Conservation (phyloP, 1,140 invertebrate genomes). For the Anastrepha obliqua region DNA sequence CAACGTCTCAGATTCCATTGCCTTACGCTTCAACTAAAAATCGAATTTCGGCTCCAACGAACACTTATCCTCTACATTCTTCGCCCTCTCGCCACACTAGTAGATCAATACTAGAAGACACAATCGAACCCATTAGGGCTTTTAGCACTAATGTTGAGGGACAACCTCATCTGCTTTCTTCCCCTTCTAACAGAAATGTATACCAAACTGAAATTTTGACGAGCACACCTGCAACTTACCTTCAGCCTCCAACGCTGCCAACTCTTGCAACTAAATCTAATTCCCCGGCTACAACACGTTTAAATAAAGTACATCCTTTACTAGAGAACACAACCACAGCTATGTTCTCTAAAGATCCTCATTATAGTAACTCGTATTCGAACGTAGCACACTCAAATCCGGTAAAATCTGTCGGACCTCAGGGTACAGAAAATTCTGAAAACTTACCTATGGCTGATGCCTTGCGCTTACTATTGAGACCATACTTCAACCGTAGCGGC, state of each 20-base stretch:
- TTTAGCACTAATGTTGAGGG: constrained; percentile 54
- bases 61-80: neutral
- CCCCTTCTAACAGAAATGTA: constrained; percentile 1
- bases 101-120: neutral
- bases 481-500: constrained; percentile 69
- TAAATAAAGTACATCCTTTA: constrained; percentile 27
- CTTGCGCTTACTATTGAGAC: constrained; percentile 66
- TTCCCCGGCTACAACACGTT: neutral
- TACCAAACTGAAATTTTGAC: neutral
- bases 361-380: constrained; percentile 69
- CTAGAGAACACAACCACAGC: constrained; percentile 49
- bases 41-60: neutral
- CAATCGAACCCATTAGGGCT: constrained; percentile 36
- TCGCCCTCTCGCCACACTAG: neutral
- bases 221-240: constrained; percentile 19
- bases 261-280: neutral
- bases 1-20: constrained; percentile 55
- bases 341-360: constrained; percentile 60
- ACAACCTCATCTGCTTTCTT: neutral
- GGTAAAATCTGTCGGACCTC: neutral
- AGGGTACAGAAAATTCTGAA: neutral
- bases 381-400: constrained; percentile 63
- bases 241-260: constrained; percentile 7
- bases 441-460: constrained; percentile 64
- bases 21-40: neutral